Conservation (phyloP, 2,797 vertebrate species). For the Scyliorhinus canicula region DNA sequence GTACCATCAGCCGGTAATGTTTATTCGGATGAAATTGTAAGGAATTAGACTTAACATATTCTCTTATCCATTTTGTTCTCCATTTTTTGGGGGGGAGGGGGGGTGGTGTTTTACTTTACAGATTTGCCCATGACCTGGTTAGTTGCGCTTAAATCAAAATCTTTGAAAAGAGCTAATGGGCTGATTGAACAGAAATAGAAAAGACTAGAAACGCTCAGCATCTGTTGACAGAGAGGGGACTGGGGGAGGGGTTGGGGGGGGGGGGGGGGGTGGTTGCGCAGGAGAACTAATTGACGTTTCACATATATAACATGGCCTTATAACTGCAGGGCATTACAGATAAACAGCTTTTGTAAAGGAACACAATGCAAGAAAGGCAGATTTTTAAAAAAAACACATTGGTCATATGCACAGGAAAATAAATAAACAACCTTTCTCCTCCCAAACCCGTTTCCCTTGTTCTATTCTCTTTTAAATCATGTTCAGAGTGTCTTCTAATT, state of each 20-base stretch:
- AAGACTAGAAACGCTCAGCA: neutral
- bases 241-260: no score
- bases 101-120: neutral
- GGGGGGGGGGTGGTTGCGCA: no score
- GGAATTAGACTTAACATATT: conserved; percentile 26
- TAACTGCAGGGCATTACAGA: neutral
- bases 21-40: conserved; percentile 34
- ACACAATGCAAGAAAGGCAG: neutral
- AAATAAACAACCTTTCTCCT: neutral
- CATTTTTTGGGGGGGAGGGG: neutral
- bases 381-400: no score
- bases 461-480: neutral
- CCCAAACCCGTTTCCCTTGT: neutral
- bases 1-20: conserved; percentile 15
- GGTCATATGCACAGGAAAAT: neutral
- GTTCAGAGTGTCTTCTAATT: neutral
- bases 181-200: conserved; percentile 28
- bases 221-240: neutral
- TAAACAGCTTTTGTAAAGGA: neutral
- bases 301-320: neutral
- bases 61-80: conserved; percentile 29
- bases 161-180: conserved; percentile 14
- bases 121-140: conserved; percentile 19
- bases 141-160: conserved; percentile 7
- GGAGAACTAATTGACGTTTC: neutral